These are phyloP conservation scores for Zaprionus ghesquierei DNA, from an alignment of 1,140 invertebrate genomes.

Conservation along the genomic window DNA sequence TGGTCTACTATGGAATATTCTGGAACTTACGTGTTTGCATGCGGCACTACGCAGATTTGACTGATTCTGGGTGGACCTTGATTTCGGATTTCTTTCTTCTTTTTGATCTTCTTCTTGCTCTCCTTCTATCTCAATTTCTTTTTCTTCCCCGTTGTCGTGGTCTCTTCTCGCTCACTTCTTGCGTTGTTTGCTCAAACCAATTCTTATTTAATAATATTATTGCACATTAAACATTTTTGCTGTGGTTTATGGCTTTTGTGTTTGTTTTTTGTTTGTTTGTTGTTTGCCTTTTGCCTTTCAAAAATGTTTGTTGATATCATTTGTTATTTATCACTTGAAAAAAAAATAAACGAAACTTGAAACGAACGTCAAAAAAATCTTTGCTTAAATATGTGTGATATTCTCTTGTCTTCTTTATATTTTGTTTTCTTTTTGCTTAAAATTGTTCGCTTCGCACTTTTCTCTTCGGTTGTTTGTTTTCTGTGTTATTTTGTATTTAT, in stretches of 20 bases:
- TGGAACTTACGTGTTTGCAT: neutral
- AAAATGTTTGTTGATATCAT: neutral
- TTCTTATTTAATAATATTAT: neutral
- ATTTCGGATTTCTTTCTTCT: neutral
- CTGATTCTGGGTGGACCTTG: too few species aligned
- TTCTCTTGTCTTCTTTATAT: neutral
- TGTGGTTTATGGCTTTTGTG: neutral
- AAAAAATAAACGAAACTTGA: conserved; percentile 1
- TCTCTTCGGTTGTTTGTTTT: neutral
- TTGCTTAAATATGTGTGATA: neutral
- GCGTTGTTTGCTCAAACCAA: neutral
- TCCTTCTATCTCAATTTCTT: neutral
- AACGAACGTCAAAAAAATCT: conserved; percentile 23
- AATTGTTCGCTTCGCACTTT: conserved; percentile 25
- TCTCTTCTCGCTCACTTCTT: neutral
- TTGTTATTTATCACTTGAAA: conserved; percentile 3
- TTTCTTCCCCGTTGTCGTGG: neutral
- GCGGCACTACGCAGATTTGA: neutral
- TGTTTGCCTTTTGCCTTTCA: neutral
- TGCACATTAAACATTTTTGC: conserved; percentile 1
- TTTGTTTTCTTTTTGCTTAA: neutral
- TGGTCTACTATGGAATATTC: neutral
- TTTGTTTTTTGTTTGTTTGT: neutral
- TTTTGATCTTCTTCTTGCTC: neutral
- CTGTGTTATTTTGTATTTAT: neutral